Evolutionary conservation across 1,140 invertebrate species (phyloP), one percentile per base, ranked within the genome.

Genomic region (Drosophila mayri): DNA sequence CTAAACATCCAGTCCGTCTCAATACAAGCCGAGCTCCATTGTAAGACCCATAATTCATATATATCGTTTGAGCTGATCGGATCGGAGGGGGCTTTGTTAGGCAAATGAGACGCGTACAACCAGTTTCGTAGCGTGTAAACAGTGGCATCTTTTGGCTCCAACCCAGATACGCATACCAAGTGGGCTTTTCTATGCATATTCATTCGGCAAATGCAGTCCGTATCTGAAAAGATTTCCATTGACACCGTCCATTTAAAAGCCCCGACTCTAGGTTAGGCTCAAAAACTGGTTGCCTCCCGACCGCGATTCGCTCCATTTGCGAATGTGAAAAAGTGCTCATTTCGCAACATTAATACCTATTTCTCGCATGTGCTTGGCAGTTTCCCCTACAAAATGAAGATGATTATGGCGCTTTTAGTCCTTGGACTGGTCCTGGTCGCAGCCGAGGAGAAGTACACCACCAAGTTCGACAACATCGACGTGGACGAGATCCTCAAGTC

Each of bases 381-480:
- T 37, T 37, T 37, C 61, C 12, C 55, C n/a, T 20, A 30, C 47
- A 75, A 79, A 12, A 85, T 90, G 71, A 92, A 85, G 66, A 61
- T 77, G 46, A 22, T 66, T 22, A 18, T 76, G 14, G 28, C 78
- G n/a, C 25, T 90, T 12, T 9, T 91, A 14, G 62, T 71, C 12
- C 57, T 94, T n/a, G 91, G 93, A 25, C 58, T 95, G 43, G 92
- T 91, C 0, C 92, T 92, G 59, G 88, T 91, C n/a, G 67, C 79
- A 30, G 94, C 93, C 3, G 93, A 92, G 1, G 93, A 94, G 0
- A 94, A 94, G 70, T 97, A 97, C 82, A 96, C 95, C 0, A 94
- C 94, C 20, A 96, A 95, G 91, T 97, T 95, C 79, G 96, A 97
- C 86, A 95, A 95, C 74, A 93, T 97, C 35, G 93, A 97, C 85